Base-by-base conservation (phyloP, 2,888 invertebrate species). In the Callyntrura guangdongensis region DNA sequence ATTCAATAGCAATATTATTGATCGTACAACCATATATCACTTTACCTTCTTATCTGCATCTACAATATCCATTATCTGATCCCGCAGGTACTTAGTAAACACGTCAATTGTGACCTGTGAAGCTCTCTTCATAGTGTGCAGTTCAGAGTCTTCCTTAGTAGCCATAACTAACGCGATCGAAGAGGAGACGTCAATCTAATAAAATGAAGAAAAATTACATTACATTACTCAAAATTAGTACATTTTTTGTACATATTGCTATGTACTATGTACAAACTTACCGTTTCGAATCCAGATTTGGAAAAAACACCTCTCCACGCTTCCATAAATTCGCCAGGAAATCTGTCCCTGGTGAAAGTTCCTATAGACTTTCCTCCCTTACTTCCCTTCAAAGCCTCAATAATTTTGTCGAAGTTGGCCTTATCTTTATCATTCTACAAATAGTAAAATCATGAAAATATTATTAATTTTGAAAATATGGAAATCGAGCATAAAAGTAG, bases 1-100 rank as follows among this genome's bases (percentile, higher is more conserved):
- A 0, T 56, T n/a, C 12, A 59, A 36, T 6, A 36, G 36, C 36
- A 36, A 36, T 6, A 36, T n/a, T 36, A 36, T 36, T 36, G 6
- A 36, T 36, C 6, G 36, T n/a, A n/a, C 36, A 36, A 36, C 36
- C n/a, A n/a, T n/a, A n/a, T n/a, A 36, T 36, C 6, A 36, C 36
- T 36, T 36, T 88, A 93, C 93, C 86, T 94, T 93, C 67, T 92
- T 98, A 95, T 99, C 99, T 4, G 98, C 97, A 96, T 99, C 99
- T 94, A 99, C 98, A 94, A 99, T 98, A 95, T 99, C 99, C 97
- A 99, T 99, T 93, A 99, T 98, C 95, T 99, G 98, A 95, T 99
- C 98, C 95, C 98, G 98, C 64, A 99, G 96, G 95, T 98, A 99
- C 95, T 99, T 99, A 79, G 97, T 98, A 95, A 99, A 99, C 14